Evolutionary conservation across 2,797 vertebrate species (phyloP).

Genomic region (Anableps anableps): DNA sequence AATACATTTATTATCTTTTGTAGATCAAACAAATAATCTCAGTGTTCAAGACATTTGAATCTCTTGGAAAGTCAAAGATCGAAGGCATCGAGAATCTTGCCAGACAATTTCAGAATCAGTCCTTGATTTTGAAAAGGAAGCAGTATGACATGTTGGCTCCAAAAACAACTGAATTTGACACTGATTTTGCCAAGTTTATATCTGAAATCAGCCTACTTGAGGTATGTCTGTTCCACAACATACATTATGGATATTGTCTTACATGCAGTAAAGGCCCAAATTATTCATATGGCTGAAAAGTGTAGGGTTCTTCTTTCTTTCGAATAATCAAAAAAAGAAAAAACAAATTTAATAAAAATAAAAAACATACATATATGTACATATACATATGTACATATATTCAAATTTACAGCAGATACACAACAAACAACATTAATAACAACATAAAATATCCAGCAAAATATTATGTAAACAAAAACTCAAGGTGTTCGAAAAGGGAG

Average conservation of each 20-base stretch:
- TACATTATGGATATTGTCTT: not conserved
- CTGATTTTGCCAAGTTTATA: slow-evolving; percentile 82
- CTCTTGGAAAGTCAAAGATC: slow-evolving; percentile 80
- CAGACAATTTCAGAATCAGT: slow-evolving; percentile 81
- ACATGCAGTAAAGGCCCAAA: not conserved
- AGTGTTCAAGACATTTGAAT: slow-evolving; percentile 78
- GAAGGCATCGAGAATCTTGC: slow-evolving; percentile 84
- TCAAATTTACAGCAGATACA: no score
- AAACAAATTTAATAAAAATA: no score
- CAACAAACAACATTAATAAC: no score
- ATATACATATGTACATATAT: no score
- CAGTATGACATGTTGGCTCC: slow-evolving; percentile 83
- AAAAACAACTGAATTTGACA: slow-evolving; percentile 81
- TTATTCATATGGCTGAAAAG: not conserved
- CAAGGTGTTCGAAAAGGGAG: no score
- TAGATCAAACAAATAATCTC: slow-evolving; percentile 85
- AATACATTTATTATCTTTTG: slow-evolving; percentile 52
- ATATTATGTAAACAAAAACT: no score
- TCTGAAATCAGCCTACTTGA: slow-evolving; percentile 79
- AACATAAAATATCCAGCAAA: no score
- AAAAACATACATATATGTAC: no score
- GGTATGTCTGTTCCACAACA: slow-evolving; percentile 65
- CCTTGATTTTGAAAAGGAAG: slow-evolving; percentile 80
- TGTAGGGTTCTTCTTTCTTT: no score
- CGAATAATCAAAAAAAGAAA: no score